Evolutionary conservation across 2,113 vertebrate genomes (phyloP).

Genomic region (Odocoileus hemionus): DNA sequence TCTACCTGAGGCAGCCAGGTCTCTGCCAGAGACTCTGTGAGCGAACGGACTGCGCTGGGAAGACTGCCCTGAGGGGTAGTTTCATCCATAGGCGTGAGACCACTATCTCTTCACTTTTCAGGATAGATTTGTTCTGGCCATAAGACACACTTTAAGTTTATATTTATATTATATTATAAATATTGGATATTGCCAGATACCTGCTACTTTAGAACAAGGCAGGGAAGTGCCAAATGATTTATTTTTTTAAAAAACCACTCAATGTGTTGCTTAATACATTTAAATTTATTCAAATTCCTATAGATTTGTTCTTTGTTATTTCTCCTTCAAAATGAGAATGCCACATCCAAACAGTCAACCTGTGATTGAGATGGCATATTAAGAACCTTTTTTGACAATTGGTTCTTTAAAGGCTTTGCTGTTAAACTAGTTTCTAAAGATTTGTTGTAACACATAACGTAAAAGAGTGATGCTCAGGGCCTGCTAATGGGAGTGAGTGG

Average conservation of each 20-base stretch:
- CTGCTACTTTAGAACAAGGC: constrained; percentile 1
- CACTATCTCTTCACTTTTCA: not conserved
- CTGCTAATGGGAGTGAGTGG: not conserved
- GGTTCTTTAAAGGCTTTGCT: not conserved
- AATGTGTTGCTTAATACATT: constrained; percentile 41
- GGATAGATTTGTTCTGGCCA: not conserved
- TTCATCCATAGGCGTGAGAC: too few species aligned
- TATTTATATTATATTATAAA: constrained; percentile 12
- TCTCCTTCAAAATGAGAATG: constrained; percentile 34
- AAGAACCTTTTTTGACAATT: not conserved
- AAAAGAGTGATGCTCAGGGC: not conserved
- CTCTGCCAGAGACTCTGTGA: not conserved
- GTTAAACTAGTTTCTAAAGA: not conserved
- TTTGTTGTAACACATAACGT: not conserved
- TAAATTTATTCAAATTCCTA: constrained; percentile 20
- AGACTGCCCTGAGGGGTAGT: accelerated
- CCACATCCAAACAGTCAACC: not conserved
- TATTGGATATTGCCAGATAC: not conserved
- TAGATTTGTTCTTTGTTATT: constrained; percentile 17
- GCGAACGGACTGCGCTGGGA: not conserved
- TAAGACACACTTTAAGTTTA: not conserved
- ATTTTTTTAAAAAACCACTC: not conserved
- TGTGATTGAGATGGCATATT: not conserved
- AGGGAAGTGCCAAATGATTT: not conserved
- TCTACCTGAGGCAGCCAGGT: not conserved